Base-by-base conservation (phyloP, 2,888 invertebrate species). In the Amblyjoppa fuscipennis region DNA sequence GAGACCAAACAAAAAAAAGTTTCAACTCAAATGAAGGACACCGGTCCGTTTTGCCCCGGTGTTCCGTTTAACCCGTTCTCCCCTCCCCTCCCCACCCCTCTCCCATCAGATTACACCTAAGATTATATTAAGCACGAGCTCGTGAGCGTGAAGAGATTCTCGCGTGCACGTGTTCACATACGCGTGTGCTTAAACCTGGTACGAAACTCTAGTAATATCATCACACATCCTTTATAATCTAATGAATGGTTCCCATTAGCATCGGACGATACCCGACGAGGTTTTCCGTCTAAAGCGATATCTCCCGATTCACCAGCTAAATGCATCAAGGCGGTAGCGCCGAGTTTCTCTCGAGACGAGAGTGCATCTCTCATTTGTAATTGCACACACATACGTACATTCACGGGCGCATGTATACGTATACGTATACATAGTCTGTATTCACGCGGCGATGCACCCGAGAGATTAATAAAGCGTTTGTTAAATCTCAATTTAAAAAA, bases 271-370 rank as follows among this genome's bases (percentile, higher is more conserved):
- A 59, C 13, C 13, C 28, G 25, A 59, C 59, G 25, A 59, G 59
- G 9, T 59, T 59, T 59, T 13, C 25, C 25, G 25, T 59, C 25
- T 11, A 59, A 28, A 59, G 11, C 28, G 25, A 59, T 25, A 59
- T 59, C 25, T 59, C 25, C 25, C 59, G 28, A 59, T 20, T 59
- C 28, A 59, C 59, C 59, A 59, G 59, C 28, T 28, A 13, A 59
- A 59, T 28, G 59, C 59, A 59, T 59, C 59, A 13, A 11, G 25
- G 25, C 59, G 25, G 59, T 4, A 25, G 59, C 25, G 53, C 28
- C 28, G 59, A 59, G 59, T 59, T 59, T 59, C 59, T 59, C 59
- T 59, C 13, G 28, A 59, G 28, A 59, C 25, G 59, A 59, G 59
- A 59, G 59, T 59, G 59, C 59, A 28, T 59, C 59, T 59, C 59